Evolutionary conservation across 2,113 vertebrate species (phyloP).

Genomic region (Etheostoma cragini): DNA sequence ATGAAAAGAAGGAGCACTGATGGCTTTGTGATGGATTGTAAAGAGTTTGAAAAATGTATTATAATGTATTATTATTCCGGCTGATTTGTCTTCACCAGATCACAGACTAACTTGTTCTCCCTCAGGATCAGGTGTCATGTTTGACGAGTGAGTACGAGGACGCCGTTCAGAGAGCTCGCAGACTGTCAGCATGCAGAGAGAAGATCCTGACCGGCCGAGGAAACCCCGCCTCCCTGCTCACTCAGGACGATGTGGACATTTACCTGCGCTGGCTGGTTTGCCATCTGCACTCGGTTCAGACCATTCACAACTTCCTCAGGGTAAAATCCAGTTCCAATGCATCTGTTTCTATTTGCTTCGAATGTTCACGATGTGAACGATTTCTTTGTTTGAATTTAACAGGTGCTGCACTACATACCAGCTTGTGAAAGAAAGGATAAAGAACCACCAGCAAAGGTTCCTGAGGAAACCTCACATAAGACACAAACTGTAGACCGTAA

Average conservation of each 20-base stretch:
- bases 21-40: not conserved
- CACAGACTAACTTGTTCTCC: not conserved
- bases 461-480: slow-evolving; percentile 1
- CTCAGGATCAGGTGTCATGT: slow-evolving; percentile 76
- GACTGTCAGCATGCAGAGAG: slow-evolving; percentile 78
- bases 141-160: slow-evolving; percentile 81
- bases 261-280: slow-evolving; percentile 83
- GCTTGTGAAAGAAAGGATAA: slow-evolving; percentile 70
- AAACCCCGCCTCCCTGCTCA: slow-evolving; percentile 65
- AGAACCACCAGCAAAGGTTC: not conserved
- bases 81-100: not conserved
- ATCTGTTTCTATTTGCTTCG: not conserved
- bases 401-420: slow-evolving; percentile 84
- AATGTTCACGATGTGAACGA: not conserved
- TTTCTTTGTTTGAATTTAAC: not conserved
- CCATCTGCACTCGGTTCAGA: slow-evolving; percentile 80
- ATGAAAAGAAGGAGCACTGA: not conserved
- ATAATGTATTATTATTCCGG: too few relatives aligned
- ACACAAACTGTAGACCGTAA: slow-evolving; percentile 35
- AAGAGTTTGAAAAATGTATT: not conserved
- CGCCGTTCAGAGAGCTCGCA: slow-evolving; percentile 79
- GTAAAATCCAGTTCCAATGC: slow-evolving; percentile 57
- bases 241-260: slow-evolving; percentile 81
- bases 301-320: slow-evolving; percentile 79
- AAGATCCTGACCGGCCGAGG: slow-evolving; percentile 76